Percentiles rank a stretch among this genome's conserved stretches.
phyloP scores from a whole-genome alignment of 2,113 vertebrate genomes.

The Lathamus discolor region DNA sequence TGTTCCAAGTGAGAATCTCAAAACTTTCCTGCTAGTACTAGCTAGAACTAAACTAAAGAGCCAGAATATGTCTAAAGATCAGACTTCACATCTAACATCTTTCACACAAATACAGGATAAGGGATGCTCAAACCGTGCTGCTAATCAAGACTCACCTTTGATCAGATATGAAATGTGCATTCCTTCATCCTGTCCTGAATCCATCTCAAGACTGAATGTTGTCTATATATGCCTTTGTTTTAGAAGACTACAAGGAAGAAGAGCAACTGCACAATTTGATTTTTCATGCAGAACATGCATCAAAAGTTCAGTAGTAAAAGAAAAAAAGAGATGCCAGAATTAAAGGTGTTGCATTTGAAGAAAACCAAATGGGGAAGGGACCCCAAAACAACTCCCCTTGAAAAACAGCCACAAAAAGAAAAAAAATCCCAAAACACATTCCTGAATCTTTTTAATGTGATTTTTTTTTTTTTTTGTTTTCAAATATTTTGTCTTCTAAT shows the following conservation, averaged over 20 bases:
- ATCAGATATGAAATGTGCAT: not conserved
- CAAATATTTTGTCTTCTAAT: not conserved
- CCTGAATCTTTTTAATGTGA: not conserved
- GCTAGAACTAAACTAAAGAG: not conserved
- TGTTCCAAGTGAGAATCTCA: not conserved
- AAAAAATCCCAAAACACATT: rapidly evolving
- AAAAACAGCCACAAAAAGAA: not conserved
- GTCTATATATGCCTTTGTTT: not conserved
- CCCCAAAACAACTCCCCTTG: not conserved
- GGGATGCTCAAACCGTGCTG: not conserved
- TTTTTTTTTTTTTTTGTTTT: not conserved
- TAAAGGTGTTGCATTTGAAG: not conserved
- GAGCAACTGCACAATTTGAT: not conserved
- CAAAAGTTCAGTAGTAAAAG: not conserved
- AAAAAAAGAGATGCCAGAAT: not conserved
- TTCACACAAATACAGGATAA: not conserved
- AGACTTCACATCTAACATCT: not conserved
- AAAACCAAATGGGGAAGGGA: not conserved
- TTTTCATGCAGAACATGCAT: not conserved
- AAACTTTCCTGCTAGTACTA: not conserved
- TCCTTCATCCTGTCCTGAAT: not conserved
- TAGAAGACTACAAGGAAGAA: not conserved
- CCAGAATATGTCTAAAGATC: not conserved
- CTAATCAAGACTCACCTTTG: not conserved
- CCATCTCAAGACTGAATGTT: not conserved